These are phyloP conservation scores for Rhabdomys pumilio DNA, from an alignment of 2,797 vertebrate genomes.

Conservation along the genomic window DNA sequence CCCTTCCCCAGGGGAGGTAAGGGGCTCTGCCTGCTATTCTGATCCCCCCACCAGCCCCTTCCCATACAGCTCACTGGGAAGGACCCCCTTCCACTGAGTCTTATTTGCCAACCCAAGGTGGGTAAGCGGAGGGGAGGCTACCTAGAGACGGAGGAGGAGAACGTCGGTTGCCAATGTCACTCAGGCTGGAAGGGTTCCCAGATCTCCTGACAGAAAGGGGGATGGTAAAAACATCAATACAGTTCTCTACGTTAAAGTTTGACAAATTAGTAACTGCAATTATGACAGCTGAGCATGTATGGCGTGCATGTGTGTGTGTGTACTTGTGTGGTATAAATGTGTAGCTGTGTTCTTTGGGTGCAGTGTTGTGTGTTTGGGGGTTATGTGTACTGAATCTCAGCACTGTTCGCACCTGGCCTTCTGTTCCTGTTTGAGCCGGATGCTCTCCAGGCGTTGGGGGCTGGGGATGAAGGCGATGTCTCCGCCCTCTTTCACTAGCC, in stretches of 20 bases:
- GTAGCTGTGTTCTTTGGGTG: neutral
- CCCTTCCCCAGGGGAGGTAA: slow-evolving; percentile 43
- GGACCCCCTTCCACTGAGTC: neutral
- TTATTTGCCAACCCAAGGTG: slow-evolving; percentile 62
- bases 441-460: slow-evolving; percentile 96
- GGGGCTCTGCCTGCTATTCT: slow-evolving; percentile 1
- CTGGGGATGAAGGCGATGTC: slow-evolving; percentile 98
- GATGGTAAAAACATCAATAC: neutral
- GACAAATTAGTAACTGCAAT: neutral
- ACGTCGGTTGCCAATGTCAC: slow-evolving; percentile 96
- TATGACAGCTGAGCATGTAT: neutral
- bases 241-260: neutral
- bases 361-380: neutral
- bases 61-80: slow-evolving; percentile 42
- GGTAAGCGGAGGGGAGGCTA: slow-evolving; percentile 85
- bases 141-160: slow-evolving; percentile 97
- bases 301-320: neutral
- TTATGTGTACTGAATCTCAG: neutral
- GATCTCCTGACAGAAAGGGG: slow-evolving; percentile 91
- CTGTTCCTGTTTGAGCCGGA: slow-evolving; percentile 97
- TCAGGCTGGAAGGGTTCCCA: slow-evolving; percentile 94
- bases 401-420: slow-evolving; percentile 92
- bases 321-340: neutral
- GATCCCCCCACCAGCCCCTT: slow-evolving; percentile 14
- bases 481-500: slow-evolving; percentile 97